A percentile compares a stretch with the other conserved stretches of the same genome.
These are phyloP conservation scores for Hippocampus guttulatus DNA, from an alignment of 2,113 vertebrate genomes.

Conservation along the genomic window DNA sequence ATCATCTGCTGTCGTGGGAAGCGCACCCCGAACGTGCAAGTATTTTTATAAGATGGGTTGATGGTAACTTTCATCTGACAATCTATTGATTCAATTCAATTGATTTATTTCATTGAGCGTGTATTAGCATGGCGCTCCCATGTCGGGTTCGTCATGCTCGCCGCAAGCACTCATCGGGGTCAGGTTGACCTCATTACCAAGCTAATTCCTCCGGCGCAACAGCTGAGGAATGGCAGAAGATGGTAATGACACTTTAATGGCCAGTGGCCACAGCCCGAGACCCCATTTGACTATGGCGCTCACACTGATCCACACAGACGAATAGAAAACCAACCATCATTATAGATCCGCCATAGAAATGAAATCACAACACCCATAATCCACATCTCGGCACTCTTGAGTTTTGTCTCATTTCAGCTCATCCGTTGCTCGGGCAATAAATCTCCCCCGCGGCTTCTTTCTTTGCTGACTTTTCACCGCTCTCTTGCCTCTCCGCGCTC, in stretches of 20 bases:
- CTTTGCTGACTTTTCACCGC: constrained; percentile 6
- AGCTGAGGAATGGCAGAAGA: constrained; percentile 66
- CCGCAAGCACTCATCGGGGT: constrained; percentile 50
- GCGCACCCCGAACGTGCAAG: background rate
- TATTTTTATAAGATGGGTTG: background rate
- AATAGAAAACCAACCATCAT: constrained; percentile 70
- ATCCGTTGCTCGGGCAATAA: constrained; percentile 11
- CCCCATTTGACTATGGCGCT: constrained; percentile 59
- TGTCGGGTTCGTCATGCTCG: constrained; percentile 37
- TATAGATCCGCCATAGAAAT: constrained; percentile 67
- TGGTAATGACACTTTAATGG: constrained; percentile 77
- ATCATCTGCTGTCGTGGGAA: too few species aligned
- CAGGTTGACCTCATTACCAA: constrained; percentile 74
- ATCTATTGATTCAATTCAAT: background rate
- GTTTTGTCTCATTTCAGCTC: constrained; percentile 40
- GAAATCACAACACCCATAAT: constrained; percentile 66
- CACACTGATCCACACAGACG: constrained; percentile 63
- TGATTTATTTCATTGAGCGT: background rate
- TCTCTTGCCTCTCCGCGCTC: constrained; percentile 17
- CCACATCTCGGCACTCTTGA: constrained; percentile 41
- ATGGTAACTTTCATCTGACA: background rate
- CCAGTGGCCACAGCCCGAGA: constrained; percentile 72
- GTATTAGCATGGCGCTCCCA: constrained; percentile 25
- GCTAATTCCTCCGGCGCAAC: constrained; percentile 72
- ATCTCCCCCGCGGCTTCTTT: constrained; percentile 11